Evolutionary conservation across 2,797 vertebrate genomes (phyloP).

Genomic region (Knipowitschia caucasica): DNA sequence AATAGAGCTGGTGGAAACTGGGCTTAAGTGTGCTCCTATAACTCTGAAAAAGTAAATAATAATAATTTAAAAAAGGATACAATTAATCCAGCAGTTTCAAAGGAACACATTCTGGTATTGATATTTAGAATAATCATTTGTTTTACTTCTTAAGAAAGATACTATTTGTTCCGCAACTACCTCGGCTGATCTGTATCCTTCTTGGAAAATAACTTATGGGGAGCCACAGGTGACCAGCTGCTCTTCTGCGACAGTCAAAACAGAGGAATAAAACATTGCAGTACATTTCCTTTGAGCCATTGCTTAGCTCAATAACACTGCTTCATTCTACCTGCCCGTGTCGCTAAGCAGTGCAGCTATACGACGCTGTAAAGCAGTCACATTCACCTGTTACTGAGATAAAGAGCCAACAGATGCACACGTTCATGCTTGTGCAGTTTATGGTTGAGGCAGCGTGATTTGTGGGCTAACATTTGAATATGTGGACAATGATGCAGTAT

Average conservation of each 20-base stretch:
- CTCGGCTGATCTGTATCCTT: background rate
- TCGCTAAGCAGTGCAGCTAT: background rate
- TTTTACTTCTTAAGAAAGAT: too few species aligned
- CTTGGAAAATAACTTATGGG: background rate
- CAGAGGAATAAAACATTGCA: slow-evolving; percentile 23
- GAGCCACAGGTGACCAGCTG: slow-evolving; percentile 13
- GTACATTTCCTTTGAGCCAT: slow-evolving; percentile 3
- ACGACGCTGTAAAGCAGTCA: background rate
- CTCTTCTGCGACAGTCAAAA: slow-evolving; percentile 18
- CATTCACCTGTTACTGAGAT: background rate
- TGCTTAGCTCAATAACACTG: slow-evolving; percentile 11
- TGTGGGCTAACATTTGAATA: background rate
- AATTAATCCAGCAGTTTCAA: too few species aligned
- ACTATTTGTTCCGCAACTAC: background rate
- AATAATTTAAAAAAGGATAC: too few species aligned
- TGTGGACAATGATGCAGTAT: background rate
- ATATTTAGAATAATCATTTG: too few species aligned
- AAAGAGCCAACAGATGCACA: background rate
- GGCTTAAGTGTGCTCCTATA: too few species aligned
- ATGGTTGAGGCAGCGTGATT: background rate
- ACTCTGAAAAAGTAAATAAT: too few species aligned
- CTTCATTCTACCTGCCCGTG: slow-evolving; percentile 3
- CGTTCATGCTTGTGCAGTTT: background rate
- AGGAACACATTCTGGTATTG: too few species aligned
- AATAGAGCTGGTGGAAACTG: too few species aligned